phyloP scores from a whole-genome alignment of 53 echinoderm and acorn worm genomes.

The Echinometra lucunter region DNA sequence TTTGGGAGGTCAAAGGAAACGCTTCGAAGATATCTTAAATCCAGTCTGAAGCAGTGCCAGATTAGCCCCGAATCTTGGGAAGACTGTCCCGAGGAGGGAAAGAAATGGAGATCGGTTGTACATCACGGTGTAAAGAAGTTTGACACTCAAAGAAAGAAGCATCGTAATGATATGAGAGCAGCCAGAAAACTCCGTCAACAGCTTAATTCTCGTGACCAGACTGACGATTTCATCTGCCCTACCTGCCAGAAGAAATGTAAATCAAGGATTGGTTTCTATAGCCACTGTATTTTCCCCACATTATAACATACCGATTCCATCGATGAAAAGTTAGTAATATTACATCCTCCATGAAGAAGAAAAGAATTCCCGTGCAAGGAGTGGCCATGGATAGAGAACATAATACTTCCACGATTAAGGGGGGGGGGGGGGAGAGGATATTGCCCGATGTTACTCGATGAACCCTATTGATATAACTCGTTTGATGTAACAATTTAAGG shows the following conservation, averaged over 20 bases:
- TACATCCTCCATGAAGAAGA: no score
- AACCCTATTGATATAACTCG: no score
- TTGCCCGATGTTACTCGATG: no score
- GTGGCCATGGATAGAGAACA: no score
- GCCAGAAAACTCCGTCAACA: slow-evolving; percentile 21
- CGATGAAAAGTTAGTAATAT: no score
- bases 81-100: background rate
- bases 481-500: no score
- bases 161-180: background rate
- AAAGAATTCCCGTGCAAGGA: no score
- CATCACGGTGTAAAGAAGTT: background rate
- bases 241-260: slow-evolving; percentile 44
- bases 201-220: background rate
- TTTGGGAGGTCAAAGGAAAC: slow-evolving; percentile 21
- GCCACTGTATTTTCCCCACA: no score
- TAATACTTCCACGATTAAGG: no score
- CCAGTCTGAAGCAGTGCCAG: slow-evolving; percentile 14
- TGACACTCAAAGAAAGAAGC: background rate
- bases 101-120: background rate
- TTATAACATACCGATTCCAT: no score
- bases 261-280: slow-evolving; percentile 23
- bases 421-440: no score
- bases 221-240: slow-evolving; percentile 16
- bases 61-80: slow-evolving; percentile 11
- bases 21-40: slow-evolving; percentile 18